Conservation (phyloP, 2,113 vertebrate species). For the Elachura formosa region DNA sequence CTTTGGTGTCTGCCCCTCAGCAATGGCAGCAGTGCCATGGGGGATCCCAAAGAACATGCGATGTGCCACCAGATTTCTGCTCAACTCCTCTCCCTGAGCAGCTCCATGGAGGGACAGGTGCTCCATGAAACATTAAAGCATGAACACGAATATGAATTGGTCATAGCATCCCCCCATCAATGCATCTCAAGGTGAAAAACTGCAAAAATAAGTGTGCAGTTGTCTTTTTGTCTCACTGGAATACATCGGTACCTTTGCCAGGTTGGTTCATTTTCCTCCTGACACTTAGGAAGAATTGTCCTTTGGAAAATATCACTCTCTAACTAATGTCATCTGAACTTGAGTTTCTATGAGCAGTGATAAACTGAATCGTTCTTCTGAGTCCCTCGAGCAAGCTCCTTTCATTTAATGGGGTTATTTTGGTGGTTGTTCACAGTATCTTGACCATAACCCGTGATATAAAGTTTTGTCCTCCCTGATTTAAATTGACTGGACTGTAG, state of each 20-base stretch:
- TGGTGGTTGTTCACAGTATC: background rate
- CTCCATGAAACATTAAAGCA: background rate
- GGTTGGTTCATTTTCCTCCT: background rate
- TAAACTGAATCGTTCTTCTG: background rate
- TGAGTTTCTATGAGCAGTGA: background rate
- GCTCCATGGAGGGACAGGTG: background rate
- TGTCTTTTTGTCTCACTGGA: background rate
- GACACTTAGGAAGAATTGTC: background rate
- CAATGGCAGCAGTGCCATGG: too few species aligned
- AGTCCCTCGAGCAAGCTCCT: background rate
- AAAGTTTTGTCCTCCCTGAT: background rate
- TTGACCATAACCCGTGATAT: background rate
- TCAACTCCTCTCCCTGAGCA: background rate
- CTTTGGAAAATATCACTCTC: background rate
- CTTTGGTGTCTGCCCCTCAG: background rate
- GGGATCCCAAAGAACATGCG: background rate
- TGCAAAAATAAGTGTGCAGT: background rate
- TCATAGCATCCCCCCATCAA: background rate
- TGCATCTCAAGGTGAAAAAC: background rate
- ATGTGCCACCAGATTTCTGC: background rate
- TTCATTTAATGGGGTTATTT: background rate
- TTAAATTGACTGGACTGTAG: background rate
- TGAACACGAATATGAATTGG: background rate
- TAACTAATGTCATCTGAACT: background rate
- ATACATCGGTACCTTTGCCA: background rate